A percentile compares a stretch with the other conserved stretches of the same genome.
Conservation (phyloP, 37 sponge, comb jelly and placozoan species). For the Tethya wilhelma region DNA sequence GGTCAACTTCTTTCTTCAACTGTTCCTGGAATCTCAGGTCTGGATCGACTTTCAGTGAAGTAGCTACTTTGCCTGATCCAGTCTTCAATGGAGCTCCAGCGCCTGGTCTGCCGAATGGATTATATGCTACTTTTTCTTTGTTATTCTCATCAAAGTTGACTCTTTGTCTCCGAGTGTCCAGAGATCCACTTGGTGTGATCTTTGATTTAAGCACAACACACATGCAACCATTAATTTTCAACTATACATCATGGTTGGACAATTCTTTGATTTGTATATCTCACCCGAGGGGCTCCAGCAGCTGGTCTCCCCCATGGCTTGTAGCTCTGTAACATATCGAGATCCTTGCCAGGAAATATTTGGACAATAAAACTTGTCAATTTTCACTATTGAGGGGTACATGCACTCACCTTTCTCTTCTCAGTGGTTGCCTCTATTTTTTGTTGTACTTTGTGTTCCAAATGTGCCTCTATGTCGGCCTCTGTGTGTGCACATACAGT, state of each 20-base stretch:
- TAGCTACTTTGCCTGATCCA: slow-evolving; percentile 30
- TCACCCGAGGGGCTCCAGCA: slow-evolving; percentile 54
- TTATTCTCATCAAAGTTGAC: not conserved
- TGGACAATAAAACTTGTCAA: not conserved
- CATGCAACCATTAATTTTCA: not conserved
- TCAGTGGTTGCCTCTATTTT: slow-evolving; percentile 9
- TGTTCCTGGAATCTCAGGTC: slow-evolving; percentile 56
- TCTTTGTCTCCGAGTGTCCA: not conserved
- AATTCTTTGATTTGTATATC: too few relatives aligned
- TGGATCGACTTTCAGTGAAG: slow-evolving; percentile 19
- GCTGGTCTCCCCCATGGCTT: slow-evolving; percentile 63
- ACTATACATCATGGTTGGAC: too few relatives aligned
- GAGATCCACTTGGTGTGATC: slow-evolving; percentile 13
- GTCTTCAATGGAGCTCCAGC: slow-evolving; percentile 62
- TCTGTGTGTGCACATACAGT: too few relatives aligned
- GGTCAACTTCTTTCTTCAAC: slow-evolving; percentile 46
- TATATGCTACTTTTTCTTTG: not conserved
- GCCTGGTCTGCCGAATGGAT: slow-evolving; percentile 57
- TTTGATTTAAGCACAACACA: too few relatives aligned
- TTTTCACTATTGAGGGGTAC: not conserved
- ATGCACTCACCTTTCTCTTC: slow-evolving; percentile 41
- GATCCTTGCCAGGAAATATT: slow-evolving; percentile 20
- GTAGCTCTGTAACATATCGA: slow-evolving; percentile 55
- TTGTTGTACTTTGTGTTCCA: not conserved
- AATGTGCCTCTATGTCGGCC: not conserved